Evolutionary conservation across 2,888 invertebrate species (phyloP).

Genomic region (Ommatoiulus sabulosus): DNA sequence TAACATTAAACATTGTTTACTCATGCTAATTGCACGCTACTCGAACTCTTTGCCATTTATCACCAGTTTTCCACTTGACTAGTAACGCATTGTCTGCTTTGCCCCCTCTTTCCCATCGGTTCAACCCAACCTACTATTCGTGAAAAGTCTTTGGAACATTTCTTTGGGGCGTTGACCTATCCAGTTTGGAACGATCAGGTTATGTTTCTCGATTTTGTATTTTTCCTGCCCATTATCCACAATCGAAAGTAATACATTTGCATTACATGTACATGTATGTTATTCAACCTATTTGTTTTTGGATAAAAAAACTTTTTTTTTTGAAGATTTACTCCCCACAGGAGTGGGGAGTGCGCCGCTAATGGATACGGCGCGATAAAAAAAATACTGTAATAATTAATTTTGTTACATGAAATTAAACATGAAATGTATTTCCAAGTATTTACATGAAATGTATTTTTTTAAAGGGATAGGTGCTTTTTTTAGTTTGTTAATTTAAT

Average conservation of each 20-base stretch:
- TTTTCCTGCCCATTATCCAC: background rate
- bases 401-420: background rate
- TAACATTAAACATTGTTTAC: background rate
- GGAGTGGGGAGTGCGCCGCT: no score
- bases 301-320: background rate
- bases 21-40: background rate
- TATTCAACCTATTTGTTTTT: background rate
- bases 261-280: background rate
- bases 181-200: background rate
- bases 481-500: no score
- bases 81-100: background rate
- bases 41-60: background rate
- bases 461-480: background rate
- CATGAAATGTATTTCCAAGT: no score
- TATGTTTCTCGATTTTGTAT: background rate
- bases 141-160: background rate
- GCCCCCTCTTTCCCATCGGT: background rate
- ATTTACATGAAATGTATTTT: no score
- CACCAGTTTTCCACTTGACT: background rate
- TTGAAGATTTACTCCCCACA: no score
- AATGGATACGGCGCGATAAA: no score
- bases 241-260: no score
- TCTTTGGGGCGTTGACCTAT: background rate
- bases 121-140: background rate
- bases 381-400: background rate